These are phyloP conservation scores for Ooceraea biroi DNA, from an alignment of 1,140 invertebrate genomes.

Conservation along the genomic window DNA sequence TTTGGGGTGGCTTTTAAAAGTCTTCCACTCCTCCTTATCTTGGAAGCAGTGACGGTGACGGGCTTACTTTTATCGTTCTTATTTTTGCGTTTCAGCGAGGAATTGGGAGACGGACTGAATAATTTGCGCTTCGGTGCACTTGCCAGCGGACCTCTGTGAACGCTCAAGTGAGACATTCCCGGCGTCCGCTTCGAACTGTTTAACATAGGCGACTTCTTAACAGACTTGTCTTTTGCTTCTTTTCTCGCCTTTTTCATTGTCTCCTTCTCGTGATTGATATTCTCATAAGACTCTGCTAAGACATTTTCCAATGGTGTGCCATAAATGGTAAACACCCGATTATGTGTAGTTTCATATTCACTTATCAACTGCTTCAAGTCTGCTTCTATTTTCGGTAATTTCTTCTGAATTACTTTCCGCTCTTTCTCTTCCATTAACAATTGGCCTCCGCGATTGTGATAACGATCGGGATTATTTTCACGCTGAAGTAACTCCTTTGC, in stretches of 20 bases:
- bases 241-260: slow-evolving; percentile 81
- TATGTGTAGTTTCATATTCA: slow-evolving; percentile 86
- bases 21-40: slow-evolving; percentile 73
- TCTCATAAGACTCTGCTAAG: slow-evolving; percentile 87
- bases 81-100: slow-evolving; percentile 71
- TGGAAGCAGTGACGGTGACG: slow-evolving; percentile 68
- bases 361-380: slow-evolving; percentile 87
- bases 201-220: slow-evolving; percentile 78
- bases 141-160: slow-evolving; percentile 68
- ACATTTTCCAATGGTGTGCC: slow-evolving; percentile 87
- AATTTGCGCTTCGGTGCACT: slow-evolving; percentile 79
- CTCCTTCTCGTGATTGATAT: slow-evolving; percentile 80
- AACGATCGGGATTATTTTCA: slow-evolving; percentile 92
- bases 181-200: slow-evolving; percentile 74
- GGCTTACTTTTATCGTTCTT: slow-evolving; percentile 71
- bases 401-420: slow-evolving; percentile 90
- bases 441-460: slow-evolving; percentile 94
- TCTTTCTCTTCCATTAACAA: slow-evolving; percentile 94
- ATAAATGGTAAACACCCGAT: slow-evolving; percentile 87
- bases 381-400: slow-evolving; percentile 89
- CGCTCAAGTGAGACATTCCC: slow-evolving; percentile 59
- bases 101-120: slow-evolving; percentile 77
- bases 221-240: slow-evolving; percentile 81
- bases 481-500: slow-evolving; percentile 90
- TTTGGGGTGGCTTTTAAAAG: slow-evolving; percentile 46